Conservation (phyloP, 1,140 invertebrate genomes). For the Cyclina sinensis region DNA sequence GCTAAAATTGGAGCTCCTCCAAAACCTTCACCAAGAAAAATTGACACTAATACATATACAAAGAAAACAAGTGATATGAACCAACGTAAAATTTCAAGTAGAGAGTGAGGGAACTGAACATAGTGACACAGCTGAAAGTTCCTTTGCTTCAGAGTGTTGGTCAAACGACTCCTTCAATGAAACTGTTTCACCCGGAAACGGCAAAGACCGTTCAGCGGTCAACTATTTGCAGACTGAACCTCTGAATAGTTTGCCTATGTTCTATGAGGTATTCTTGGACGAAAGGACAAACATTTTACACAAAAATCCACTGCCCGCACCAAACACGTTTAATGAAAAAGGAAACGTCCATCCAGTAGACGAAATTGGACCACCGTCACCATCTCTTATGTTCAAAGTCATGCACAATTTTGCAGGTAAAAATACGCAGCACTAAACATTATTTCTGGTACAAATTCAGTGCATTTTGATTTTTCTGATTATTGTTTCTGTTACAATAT, state of each 20-base stretch:
- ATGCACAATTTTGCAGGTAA: slow-evolving; percentile 9
- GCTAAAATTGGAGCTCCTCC: slow-evolving; percentile 48
- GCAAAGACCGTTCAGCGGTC: neutral
- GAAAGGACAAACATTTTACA: slow-evolving; percentile 22
- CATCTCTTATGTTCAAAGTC: neutral
- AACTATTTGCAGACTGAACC: neutral
- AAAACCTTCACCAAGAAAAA: neutral
- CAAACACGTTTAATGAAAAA: neutral
- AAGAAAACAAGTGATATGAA: neutral
- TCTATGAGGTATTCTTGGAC: slow-evolving; percentile 21
- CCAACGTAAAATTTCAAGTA: neutral
- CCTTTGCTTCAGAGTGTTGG: slow-evolving; percentile 9
- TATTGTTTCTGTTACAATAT: no score
- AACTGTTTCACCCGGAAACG: neutral
- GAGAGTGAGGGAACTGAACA: slow-evolving; percentile 43
- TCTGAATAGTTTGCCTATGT: neutral
- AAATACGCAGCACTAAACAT: no score
- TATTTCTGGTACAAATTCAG: no score
- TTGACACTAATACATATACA: slow-evolving; percentile 17
- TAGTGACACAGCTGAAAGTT: slow-evolving; percentile 42
- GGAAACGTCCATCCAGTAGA: neutral
- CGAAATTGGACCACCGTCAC: neutral
- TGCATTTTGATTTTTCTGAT: no score
- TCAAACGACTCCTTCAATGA: slow-evolving; percentile 24
- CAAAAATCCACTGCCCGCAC: neutral